Base-by-base conservation (phyloP, 2,888 invertebrate genomes). In the Caenorhabditis sinica region DNA sequence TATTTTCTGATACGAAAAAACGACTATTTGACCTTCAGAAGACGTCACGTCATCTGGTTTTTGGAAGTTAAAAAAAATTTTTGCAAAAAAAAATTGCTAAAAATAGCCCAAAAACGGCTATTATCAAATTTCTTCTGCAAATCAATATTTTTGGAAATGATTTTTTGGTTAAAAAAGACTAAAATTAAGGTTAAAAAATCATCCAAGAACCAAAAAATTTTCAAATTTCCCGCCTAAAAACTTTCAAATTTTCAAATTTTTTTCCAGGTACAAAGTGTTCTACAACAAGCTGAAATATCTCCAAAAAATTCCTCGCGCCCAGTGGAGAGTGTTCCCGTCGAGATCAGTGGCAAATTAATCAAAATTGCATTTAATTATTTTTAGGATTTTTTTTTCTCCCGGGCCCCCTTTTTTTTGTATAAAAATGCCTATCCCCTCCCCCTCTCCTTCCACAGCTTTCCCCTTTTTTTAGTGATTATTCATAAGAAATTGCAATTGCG, bases 251-350 rank as follows among this genome's bases (percentile, higher is more conserved):
- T 51, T 20, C 5, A 9, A 9, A 11, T 23, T 23, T 23, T 53
- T 88, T 53, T n/a, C n/a, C 83, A 88, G 87, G 88, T 90, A 88
- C 88, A 88, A 89, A 74, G 66, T 92, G 45, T 90, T 92, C 86
- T 92, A 90, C 85, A 85, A 85, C 49, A 86, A 88, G 51, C 90
- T 92, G 72, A 88, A 91, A 71, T 87, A 91, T 71, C 87, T 92
- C 56, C 92, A 92, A 79, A 90, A 91, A 83, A 92, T 92, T 69
- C 92, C 91, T 2, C 82, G 92, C 33, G 85, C 83, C 65, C 90
- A 92, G 51, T 92, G 92, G 92, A 87, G 90, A 60, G 92, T 92
- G 36, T 90, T 92, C 25, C 53, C 63, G 30, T 28, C 58, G 17
- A 63, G 68, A 68, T 45, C 68, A 5, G n/a, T 60, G 15, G 33